phyloP scores from a whole-genome alignment of 2,888 invertebrate genomes.

The Dicyrtoma fusca region DNA sequence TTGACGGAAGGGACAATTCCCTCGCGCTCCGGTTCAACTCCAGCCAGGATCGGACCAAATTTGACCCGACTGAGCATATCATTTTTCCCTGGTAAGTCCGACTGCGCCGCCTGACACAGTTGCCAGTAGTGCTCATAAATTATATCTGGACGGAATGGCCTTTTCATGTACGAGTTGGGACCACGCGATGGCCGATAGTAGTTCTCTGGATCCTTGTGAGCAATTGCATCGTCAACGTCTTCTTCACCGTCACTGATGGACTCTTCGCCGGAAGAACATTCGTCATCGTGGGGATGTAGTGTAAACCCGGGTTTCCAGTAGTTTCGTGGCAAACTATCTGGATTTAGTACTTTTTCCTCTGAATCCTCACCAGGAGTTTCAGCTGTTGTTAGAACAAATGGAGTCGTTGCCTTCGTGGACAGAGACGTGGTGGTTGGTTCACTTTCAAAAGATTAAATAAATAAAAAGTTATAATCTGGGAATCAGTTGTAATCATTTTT shows the following conservation, averaged over 20 bases:
- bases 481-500: too few species aligned
- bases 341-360: not conserved
- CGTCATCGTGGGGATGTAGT: not conserved
- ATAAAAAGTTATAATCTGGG: too few species aligned
- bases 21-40: too few species aligned
- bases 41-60: too few species aligned
- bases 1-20: too few species aligned
- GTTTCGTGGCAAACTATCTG: slow-evolving; percentile 8
- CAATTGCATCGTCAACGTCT: not conserved
- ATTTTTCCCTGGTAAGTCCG: not conserved
- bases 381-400: too few species aligned
- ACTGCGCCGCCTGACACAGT: not conserved
- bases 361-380: too few species aligned
- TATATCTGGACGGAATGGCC: not conserved
- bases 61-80: not conserved
- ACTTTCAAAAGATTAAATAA: too few species aligned
- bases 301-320: slow-evolving; percentile 19
- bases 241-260: not conserved
- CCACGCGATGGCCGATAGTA: slow-evolving; percentile 9
- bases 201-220: not conserved
- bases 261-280: not conserved
- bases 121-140: slow-evolving; percentile 19
- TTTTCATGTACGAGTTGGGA: not conserved
- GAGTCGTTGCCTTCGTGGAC: too few species aligned
- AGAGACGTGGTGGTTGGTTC: too few species aligned